phyloP scores from a whole-genome alignment of 1,140 invertebrate genomes.

The Mizuhopecten yessoensis region DNA sequence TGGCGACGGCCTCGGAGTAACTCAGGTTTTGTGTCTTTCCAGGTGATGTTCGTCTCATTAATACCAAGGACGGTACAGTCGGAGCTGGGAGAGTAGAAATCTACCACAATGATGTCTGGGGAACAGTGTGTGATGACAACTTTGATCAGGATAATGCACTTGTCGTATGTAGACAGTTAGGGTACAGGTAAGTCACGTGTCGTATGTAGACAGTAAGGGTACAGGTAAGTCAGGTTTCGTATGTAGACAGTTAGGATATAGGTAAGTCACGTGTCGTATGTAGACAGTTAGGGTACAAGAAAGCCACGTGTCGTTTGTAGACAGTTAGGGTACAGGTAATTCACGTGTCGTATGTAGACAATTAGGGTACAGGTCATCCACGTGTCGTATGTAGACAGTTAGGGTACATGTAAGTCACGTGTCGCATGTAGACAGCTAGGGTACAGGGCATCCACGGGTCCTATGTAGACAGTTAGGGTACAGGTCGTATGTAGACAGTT shows the following conservation, averaged over 20 bases:
- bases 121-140: neutral
- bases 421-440: no score
- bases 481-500: no score
- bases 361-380: no score
- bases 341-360: no score
- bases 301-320: no score
- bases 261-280: neutral
- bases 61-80: neutral
- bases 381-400: no score
- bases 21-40: neutral
- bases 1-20: no score
- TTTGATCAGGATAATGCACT: neutral
- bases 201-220: neutral
- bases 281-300: neutral
- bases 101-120: neutral
- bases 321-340: no score
- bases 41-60: neutral
- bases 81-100: neutral
- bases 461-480: neutral
- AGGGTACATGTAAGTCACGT: no score
- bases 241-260: neutral
- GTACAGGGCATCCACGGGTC: neutral
- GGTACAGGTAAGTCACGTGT: slow-evolving; percentile 1
- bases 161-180: neutral
- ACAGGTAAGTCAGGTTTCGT: neutral